A percentile compares a stretch with the other conserved stretches of the same genome.
Evolutionary conservation across 2,888 invertebrate species (phyloP).

Genomic region (Drosophila neotestacea): DNA sequence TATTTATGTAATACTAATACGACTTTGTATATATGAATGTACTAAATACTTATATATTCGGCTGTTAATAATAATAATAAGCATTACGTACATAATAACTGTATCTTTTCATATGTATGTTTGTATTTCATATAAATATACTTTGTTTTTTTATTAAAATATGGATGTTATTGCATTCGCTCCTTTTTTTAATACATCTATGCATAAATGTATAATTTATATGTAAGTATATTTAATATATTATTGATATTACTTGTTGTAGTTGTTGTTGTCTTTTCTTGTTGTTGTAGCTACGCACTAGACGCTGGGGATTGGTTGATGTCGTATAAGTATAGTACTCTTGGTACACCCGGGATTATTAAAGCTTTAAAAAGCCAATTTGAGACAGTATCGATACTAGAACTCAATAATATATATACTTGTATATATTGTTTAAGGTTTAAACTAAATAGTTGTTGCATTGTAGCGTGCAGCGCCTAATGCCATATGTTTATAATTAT

Average conservation of each 20-base stretch:
- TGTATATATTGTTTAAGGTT: constrained; percentile 3
- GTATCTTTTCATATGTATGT: constrained; percentile 39
- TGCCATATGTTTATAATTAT: constrained; percentile 36
- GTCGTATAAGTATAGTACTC: neutral
- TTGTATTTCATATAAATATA: constrained; percentile 27
- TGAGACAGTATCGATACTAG: constrained; percentile 2
- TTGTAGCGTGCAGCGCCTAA: constrained; percentile 63
- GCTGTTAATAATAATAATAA: constrained; percentile 26
- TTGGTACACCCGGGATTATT: constrained; percentile 26
- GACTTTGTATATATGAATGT: constrained; percentile 8
- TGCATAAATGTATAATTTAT: constrained; percentile 31
- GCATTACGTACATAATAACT: constrained; percentile 35
- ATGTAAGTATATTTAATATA: constrained; percentile 43
- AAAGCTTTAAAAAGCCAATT: constrained; percentile 58
- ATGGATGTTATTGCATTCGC: constrained; percentile 25
- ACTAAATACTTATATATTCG: constrained; percentile 14
- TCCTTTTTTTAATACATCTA: constrained; percentile 20
- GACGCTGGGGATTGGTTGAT: constrained; percentile 56
- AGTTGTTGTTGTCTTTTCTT: constrained; percentile 8
- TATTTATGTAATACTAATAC: constrained; percentile 22
- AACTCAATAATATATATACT: neutral
- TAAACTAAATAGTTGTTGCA: constrained; percentile 2
- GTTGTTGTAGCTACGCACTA: constrained; percentile 41
- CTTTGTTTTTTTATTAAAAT: constrained; percentile 17
- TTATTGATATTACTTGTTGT: constrained; percentile 62